Conservation (phyloP, 2,888 invertebrate genomes). For the Cenopis cana region DNA sequence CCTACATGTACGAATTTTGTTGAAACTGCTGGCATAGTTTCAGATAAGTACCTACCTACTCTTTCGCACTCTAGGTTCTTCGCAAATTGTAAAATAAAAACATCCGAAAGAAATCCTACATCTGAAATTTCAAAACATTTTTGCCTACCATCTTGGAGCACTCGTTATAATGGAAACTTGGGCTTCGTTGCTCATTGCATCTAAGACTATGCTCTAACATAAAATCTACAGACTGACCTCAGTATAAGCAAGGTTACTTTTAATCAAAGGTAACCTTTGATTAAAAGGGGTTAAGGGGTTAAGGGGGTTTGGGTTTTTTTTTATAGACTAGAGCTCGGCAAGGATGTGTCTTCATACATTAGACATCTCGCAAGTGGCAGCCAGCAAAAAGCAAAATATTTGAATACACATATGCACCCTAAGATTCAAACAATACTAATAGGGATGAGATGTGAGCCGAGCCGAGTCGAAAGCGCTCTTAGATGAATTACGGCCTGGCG, state of each 20-base stretch:
- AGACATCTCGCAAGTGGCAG: too few relatives aligned
- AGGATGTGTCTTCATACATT: too few relatives aligned
- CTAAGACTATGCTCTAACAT: too few relatives aligned
- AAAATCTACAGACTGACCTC: not conserved
- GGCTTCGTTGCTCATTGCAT: too few relatives aligned
- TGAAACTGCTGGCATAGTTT: not conserved
- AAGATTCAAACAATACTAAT: not conserved
- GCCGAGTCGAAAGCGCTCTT: not conserved
- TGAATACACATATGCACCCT: too few relatives aligned
- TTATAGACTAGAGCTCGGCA: too few relatives aligned
- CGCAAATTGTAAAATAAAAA: not conserved
- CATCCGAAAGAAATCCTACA: not conserved
- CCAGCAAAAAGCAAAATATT: too few relatives aligned
- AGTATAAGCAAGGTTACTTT: not conserved
- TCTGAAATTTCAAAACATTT: not conserved
- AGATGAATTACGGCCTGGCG: not conserved
- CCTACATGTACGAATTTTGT: conserved; percentile 9
- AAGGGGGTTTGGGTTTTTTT: too few relatives aligned
- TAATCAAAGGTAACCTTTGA: too few relatives aligned
- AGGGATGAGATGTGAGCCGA: not conserved
- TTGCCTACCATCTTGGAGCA: not conserved
- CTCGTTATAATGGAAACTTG: not conserved
- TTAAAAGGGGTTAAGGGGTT: too few relatives aligned
- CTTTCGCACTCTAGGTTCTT: not conserved
- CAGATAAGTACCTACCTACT: not conserved